Evolutionary conservation across 2,888 invertebrate genomes (phyloP).

Genomic region (Caenorhabditis doughertyi): DNA sequence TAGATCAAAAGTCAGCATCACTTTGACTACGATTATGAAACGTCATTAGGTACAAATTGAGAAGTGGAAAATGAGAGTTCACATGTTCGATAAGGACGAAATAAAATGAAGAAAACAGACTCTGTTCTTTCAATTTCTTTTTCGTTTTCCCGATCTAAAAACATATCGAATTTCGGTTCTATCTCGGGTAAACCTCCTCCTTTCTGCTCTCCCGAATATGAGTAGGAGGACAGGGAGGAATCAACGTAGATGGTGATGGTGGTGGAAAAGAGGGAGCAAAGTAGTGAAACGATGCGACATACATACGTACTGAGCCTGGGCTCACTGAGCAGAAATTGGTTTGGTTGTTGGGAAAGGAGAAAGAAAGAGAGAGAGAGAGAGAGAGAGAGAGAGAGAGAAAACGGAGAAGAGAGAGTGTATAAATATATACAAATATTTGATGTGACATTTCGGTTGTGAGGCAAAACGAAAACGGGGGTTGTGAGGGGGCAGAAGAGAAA

Average conservation of each 20-base stretch:
- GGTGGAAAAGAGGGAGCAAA: not conserved
- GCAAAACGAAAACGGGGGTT: not conserved
- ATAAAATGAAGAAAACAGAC: not conserved
- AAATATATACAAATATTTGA: conserved; percentile 60
- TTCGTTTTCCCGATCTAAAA: conserved; percentile 28
- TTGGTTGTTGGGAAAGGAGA: not conserved
- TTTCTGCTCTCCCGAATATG: not conserved
- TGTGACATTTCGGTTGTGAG: conserved; percentile 42
- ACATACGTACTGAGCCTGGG: conserved; percentile 1
- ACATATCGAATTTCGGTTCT: conserved; percentile 55
- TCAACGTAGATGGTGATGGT: conserved; percentile 39
- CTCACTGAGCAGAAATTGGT: conserved; percentile 15
- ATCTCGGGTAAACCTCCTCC: not conserved
- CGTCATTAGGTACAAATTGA: conserved; percentile 9
- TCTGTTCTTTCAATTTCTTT: not conserved
- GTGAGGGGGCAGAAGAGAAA: not conserved
- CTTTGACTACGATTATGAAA: not conserved
- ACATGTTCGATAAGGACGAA: conserved; percentile 18
- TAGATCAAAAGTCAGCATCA: conserved; percentile 29
- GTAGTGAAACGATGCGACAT: too few species aligned
- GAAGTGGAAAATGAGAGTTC: not conserved
- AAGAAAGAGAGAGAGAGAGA: not conserved
- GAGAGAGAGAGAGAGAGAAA: not conserved
- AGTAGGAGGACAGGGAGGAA: conserved; percentile 3
- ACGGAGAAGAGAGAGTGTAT: conserved; percentile 26